A percentile compares a stretch with the other conserved stretches of the same genome.
phyloP scores from a whole-genome alignment of 2,113 vertebrate genomes.

The Egretta garzetta region DNA sequence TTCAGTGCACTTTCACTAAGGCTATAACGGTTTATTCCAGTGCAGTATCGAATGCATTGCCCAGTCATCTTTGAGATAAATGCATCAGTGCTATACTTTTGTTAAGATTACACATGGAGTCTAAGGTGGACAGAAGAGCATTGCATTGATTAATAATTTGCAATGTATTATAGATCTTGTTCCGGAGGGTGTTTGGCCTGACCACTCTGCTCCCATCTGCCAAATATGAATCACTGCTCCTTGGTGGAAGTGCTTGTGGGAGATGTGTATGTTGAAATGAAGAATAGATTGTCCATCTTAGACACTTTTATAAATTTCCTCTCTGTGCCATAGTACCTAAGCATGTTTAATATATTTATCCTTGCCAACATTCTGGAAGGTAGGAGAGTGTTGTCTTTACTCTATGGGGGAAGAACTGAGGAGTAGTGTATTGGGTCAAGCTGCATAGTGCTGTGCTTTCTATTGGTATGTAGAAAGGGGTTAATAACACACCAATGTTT shows the following conservation, averaged over 20 bases:
- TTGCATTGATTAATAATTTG: neutral
- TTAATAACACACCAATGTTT: no score
- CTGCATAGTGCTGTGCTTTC: no score
- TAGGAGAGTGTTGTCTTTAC: neutral
- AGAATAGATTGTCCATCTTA: neutral
- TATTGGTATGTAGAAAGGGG: no score
- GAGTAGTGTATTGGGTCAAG: neutral
- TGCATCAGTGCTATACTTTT: neutral
- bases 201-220: neutral
- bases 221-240: neutral
- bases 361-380: neutral
- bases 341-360: neutral
- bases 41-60: neutral
- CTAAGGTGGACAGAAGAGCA: neutral
- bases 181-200: neutral
- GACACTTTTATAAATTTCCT: neutral
- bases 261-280: neutral
- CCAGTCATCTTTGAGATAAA: neutral
- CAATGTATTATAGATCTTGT: neutral
- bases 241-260: neutral
- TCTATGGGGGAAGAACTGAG: neutral
- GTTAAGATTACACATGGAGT: neutral
- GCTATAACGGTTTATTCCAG: neutral
- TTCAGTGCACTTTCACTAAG: neutral
- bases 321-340: neutral